Evolutionary conservation across 2,113 vertebrate genomes (phyloP).

Genomic region (Genyomyrus donnyi): DNA sequence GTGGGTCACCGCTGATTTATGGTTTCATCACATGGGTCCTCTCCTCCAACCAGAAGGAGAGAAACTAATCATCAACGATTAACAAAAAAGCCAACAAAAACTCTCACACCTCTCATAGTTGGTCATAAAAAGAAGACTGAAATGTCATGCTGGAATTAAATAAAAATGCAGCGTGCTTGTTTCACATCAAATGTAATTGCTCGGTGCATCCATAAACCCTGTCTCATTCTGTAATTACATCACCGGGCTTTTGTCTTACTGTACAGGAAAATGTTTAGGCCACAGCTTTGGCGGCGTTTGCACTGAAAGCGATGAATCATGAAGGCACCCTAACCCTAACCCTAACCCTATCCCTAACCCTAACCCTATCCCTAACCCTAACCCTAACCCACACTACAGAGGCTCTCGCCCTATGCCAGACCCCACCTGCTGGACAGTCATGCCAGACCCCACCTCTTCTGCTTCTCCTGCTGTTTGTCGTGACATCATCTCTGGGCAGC

Average conservation of each 20-base stretch:
- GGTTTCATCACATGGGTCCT: not conserved
- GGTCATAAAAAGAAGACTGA: not conserved
- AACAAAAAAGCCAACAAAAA: slow-evolving; percentile 18
- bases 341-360: too few relatives aligned
- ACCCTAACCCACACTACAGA: not conserved
- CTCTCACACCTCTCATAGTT: slow-evolving; percentile 21
- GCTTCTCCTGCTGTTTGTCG: not conserved
- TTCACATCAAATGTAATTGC: not conserved
- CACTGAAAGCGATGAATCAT: not conserved
- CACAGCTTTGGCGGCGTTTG: not conserved
- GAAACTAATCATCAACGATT: slow-evolving; percentile 17
- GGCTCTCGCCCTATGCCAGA: not conserved
- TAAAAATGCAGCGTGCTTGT: not conserved
- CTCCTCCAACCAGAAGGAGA: not conserved
- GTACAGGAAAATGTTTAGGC: not conserved
- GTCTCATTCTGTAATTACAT: not conserved
- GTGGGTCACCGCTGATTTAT: slow-evolving; percentile 41
- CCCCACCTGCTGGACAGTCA: not conserved
- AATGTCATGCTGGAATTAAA: not conserved
- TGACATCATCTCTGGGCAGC: not conserved
- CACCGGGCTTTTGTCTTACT: not conserved
- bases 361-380: too few relatives aligned
- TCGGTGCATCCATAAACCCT: not conserved
- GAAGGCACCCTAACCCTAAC: not conserved
- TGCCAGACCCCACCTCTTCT: not conserved